Base-by-base conservation (phyloP, 2,113 vertebrate genomes). In the Hypanus sabinus region DNA sequence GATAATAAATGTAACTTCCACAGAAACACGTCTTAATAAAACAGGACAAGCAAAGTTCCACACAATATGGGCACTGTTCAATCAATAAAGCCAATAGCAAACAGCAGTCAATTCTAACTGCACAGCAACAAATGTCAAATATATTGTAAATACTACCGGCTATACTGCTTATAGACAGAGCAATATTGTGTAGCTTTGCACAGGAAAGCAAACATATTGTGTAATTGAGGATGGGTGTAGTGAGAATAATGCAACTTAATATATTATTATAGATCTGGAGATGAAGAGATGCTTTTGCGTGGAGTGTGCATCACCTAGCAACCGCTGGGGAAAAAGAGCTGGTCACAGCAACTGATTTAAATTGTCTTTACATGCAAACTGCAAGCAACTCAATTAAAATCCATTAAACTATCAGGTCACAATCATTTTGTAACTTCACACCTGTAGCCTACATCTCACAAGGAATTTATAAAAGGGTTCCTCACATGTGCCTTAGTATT, bases 21-120 rank as follows among this genome's bases (percentile, higher is more conserved):
- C 94, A 95, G 95, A 96, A 94, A 94, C 94, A 95, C 94, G 3
- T 96, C 94, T 96, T 96, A 95, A 96, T 96, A 96, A 96, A 94
- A 55, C 95, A 95, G 94, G 96, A 90, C 38, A 94, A 94, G 79
- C 92, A 94, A 95, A 95, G 94, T 94, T 96, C 96, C 96, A 94
- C 96, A 95, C 94, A 95, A 96, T 94, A 94, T 46, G 88, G 33
- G n/a, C 68, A 5, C n/a, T 68, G 30, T 96, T 94, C 94, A 95
- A 95, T 96, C 96, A 95, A 95, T 95, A 96, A 96, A 95, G 94
- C 94, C 94, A 94, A 94, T 90, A 95, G 94, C 93, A 94, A 95
- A 94, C 95, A 96, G 93, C 94, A 94, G 95, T 94, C 24, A 0
- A 0, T 94, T 95, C 18, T 94, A 93, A 73, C 57, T 94, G 73